Conservation (phyloP, 1,140 invertebrate species). For the Pseudomyrmex dendroicus region DNA sequence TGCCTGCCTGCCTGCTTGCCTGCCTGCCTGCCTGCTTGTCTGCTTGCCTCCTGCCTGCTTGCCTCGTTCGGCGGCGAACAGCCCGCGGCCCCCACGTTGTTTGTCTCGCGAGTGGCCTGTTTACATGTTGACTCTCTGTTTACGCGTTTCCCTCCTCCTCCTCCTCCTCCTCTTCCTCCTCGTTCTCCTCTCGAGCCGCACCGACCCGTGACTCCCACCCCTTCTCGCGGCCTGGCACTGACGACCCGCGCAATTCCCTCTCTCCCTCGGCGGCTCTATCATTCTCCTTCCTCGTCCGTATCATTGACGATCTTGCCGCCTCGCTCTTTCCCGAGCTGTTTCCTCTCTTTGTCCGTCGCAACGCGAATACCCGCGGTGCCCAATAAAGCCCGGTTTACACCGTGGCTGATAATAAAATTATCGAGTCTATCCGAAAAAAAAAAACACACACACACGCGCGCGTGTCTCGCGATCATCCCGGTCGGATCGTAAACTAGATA, state of each 20-base stretch:
- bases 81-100: constrained; percentile 84
- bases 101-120: constrained; percentile 86
- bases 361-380: constrained; percentile 41
- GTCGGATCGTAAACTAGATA: constrained; percentile 12
- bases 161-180: constrained; percentile 41
- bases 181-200: not conserved
- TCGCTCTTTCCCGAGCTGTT: constrained; percentile 61
- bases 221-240: constrained; percentile 58
- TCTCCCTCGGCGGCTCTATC: constrained; percentile 33
- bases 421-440: constrained; percentile 6
- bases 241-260: constrained; percentile 55
- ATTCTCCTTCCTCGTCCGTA: constrained; percentile 48
- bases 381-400: constrained; percentile 72
- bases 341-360: constrained; percentile 40
- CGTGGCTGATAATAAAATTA: constrained; percentile 31
- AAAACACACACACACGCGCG: too few species aligned
- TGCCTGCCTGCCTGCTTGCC: constrained; percentile 23
- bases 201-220: constrained; percentile 47
- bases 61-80: constrained; percentile 79
- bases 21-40: constrained; percentile 28
- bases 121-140: constrained; percentile 86
- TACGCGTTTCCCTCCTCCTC: constrained; percentile 82
- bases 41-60: constrained; percentile 54
- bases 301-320: constrained; percentile 33
- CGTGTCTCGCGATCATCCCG: not conserved